Percentiles rank a stretch among this genome's conserved stretches.
Conservation (phyloP, 1,140 invertebrate genomes). For the Drosophila guanche region DNA sequence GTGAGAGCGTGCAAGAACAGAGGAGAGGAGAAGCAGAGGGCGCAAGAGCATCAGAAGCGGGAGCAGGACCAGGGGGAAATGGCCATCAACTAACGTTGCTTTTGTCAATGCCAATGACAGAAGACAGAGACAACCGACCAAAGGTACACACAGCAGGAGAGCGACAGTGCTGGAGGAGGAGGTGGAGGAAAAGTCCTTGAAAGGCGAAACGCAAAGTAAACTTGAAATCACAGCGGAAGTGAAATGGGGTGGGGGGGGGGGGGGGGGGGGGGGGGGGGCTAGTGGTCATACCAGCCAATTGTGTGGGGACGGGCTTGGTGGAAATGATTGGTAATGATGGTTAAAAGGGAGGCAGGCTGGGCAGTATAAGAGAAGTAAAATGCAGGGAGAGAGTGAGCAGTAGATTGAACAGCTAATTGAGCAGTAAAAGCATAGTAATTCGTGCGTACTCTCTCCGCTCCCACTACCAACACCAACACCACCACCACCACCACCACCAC, state of each 20-base stretch:
- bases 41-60: not conserved
- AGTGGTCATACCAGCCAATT: too few species aligned
- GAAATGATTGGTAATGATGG: too few species aligned
- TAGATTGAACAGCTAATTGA: constrained; percentile 62
- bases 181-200: constrained; percentile 26
- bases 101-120: constrained; percentile 79
- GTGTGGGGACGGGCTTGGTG: not conserved
- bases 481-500: too few species aligned
- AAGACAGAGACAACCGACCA: constrained; percentile 18
- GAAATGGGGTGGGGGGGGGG: constrained; percentile 5
- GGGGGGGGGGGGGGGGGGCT: too few species aligned
- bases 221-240: constrained; percentile 64
- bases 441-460: constrained; percentile 15
- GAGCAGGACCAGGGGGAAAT: constrained; percentile 1
- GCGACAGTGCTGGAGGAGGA: not conserved
- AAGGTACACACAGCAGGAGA: constrained; percentile 10
- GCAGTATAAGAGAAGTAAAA: not conserved
- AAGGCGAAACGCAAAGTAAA: constrained; percentile 36
- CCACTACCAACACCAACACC: too few species aligned
- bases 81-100: constrained; percentile 27
- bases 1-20: constrained; percentile 14
- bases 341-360: too few species aligned
- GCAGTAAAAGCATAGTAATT: constrained; percentile 56
- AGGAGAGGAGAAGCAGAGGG: not conserved
- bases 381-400: constrained; percentile 7